Evolutionary conservation across 2,113 vertebrate species (phyloP).

Genomic region (Albula glossodonta): DNA sequence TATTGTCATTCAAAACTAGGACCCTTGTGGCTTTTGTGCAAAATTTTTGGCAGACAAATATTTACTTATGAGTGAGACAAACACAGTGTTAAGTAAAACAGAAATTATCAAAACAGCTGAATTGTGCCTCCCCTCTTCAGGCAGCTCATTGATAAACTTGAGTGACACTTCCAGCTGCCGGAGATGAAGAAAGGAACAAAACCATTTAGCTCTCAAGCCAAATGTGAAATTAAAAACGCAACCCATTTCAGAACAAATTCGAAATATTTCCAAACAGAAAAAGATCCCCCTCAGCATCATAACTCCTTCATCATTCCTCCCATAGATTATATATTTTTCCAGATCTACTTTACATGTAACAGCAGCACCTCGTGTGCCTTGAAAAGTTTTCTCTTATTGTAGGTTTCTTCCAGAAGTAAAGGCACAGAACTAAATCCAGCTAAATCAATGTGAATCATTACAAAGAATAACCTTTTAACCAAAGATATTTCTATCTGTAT

Average conservation of each 20-base stretch:
- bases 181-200: slow-evolving; percentile 37
- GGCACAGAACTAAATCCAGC: too few species aligned
- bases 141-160: slow-evolving; percentile 47
- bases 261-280: slow-evolving; percentile 37
- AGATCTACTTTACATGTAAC: neutral
- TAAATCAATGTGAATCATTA: too few species aligned
- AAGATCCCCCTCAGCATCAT: slow-evolving; percentile 38
- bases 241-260: slow-evolving; percentile 43
- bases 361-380: too few species aligned
- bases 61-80: neutral
- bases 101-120: slow-evolving; percentile 30
- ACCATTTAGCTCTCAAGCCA: neutral
- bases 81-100: slow-evolving; percentile 4
- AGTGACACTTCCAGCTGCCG: slow-evolving; percentile 53
- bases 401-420: too few species aligned
- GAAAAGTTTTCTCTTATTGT: too few species aligned
- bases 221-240: slow-evolving; percentile 49
- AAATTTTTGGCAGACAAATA: slow-evolving; percentile 6
- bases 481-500: too few species aligned
- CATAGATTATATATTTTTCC: neutral
- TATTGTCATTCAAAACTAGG: neutral
- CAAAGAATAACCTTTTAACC: too few species aligned
- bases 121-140: slow-evolving; percentile 32
- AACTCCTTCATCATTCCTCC: neutral
- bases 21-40: neutral